Evolutionary conservation across 2,888 invertebrate genomes (phyloP).

Genomic region (Gerris lacustris): DNA sequence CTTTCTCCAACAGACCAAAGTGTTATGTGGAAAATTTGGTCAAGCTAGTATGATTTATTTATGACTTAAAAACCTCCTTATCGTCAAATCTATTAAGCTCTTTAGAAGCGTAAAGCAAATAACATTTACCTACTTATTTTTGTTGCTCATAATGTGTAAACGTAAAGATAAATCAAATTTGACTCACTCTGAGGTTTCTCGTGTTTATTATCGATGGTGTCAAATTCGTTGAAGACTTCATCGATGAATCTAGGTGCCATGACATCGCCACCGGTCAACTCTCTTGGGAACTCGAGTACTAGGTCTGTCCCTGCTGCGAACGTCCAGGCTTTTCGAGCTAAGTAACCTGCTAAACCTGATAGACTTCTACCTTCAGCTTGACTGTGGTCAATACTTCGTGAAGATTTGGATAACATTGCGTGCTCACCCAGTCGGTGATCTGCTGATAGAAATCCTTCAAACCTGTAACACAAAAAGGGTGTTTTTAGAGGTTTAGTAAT

Average conservation of each 20-base stretch:
- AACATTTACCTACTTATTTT: too few species aligned
- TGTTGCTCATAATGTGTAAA: too few species aligned
- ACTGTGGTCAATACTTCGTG: neutral
- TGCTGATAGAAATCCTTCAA: neutral
- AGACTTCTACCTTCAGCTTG: neutral
- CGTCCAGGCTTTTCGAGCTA: neutral
- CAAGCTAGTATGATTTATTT: too few species aligned
- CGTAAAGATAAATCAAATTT: neutral
- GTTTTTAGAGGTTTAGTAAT: too few species aligned
- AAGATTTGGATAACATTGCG: neutral
- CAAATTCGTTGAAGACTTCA: slow-evolving; percentile 70
- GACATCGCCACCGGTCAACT: neutral
- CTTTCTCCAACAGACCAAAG: too few species aligned
- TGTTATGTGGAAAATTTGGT: too few species aligned
- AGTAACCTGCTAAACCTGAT: neutral
- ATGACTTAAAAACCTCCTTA: too few species aligned
- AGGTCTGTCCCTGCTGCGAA: neutral
- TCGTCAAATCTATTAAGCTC: too few species aligned
- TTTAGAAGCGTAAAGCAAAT: too few species aligned
- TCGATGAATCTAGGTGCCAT: slow-evolving; percentile 62
- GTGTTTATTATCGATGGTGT: slow-evolving; percentile 68
- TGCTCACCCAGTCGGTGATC: neutral
- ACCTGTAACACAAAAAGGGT: neutral
- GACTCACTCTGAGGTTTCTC: slow-evolving; percentile 67
- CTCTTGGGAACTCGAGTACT: neutral